Evolutionary conservation across 2,113 vertebrate genomes (phyloP), one percentile per base, ranked within the genome.

Genomic region (Lagopus muta): DNA sequence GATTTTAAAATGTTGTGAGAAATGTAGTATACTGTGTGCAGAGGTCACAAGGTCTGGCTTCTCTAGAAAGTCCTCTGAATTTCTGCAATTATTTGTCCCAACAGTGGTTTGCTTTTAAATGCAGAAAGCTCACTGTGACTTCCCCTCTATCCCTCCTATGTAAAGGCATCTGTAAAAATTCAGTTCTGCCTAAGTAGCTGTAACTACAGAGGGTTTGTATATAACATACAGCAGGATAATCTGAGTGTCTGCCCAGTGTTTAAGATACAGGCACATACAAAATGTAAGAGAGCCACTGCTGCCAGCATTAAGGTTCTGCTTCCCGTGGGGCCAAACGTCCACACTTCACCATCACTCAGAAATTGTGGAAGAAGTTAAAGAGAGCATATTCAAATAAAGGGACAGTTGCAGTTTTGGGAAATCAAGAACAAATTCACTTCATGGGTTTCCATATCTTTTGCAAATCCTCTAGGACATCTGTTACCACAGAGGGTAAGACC

Each of bases 211-310:
- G 25, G 4, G 13, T 64, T 73, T 57, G 16, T 66, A 10, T 50
- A 1, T 57, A 28, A 47, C 14, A 38, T 14, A 48, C 7, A 79
- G 11, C 7, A 43, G 2, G 13, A n/a, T 45, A 47, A 78, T 58
- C 19, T 1, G 3, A 86, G 36, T 17, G 28, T 61, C 38, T 85
- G 83, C 55, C 42, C 3, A 1, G 11, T 25, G 3, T 18, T 1
- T 45, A 57, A 48, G 60, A 42, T 58, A 11, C n/a, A 11, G 0
- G 0, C 21, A 22, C 6, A 1, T 24, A n/a, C 15, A 4, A 57
- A 45, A 30, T 24, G 10, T 36, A 18, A 66, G 45, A 82, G 32
- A 71, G 48, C 2, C 43, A 21, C 10, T 72, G 38, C 73, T 58
- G 38, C 58, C 40, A 70, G 27, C 70, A 16, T 72, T 71, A 36